A percentile compares a stretch with the other conserved stretches of the same genome.
These are phyloP conservation scores for Hippoglossus hippoglossus DNA, from an alignment of 2,797 vertebrate species.

Conservation along the genomic window DNA sequence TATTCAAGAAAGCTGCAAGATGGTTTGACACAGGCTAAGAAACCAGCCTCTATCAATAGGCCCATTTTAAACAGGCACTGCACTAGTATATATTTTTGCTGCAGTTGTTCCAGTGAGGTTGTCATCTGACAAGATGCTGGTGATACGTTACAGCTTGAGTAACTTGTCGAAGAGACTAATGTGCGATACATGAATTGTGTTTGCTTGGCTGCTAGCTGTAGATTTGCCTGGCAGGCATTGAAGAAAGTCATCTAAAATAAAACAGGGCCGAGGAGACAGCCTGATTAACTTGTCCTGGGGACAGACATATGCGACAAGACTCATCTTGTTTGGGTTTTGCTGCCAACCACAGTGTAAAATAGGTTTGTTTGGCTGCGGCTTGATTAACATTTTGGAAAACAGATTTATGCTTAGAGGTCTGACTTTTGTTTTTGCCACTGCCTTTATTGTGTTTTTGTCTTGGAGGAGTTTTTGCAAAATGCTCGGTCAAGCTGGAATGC, in stretches of 20 bases:
- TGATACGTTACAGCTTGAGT: slow-evolving; percentile 38
- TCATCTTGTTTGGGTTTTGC: slow-evolving; percentile 52
- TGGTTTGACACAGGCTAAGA: too few species aligned
- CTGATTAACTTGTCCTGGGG: slow-evolving; percentile 69
- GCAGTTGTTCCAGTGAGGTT: slow-evolving; percentile 22
- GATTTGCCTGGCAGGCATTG: slow-evolving; percentile 44
- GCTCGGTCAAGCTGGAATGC: slow-evolving; percentile 35
- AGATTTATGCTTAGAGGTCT: slow-evolving; percentile 43
- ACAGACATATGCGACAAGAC: slow-evolving; percentile 64
- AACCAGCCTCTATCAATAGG: too few species aligned
- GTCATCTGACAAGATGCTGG: slow-evolving; percentile 17
- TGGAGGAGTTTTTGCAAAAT: slow-evolving; percentile 27
- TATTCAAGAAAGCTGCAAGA: too few species aligned
- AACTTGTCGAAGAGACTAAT: slow-evolving; percentile 56
- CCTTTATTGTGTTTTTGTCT: slow-evolving; percentile 34
- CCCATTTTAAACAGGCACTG: too few species aligned
- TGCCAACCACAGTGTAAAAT: slow-evolving; percentile 51
- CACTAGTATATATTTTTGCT: slow-evolving; percentile 10
- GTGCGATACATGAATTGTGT: slow-evolving; percentile 40
- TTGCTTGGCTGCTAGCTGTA: slow-evolving; percentile 55
- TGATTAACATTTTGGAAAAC: slow-evolving; percentile 48
- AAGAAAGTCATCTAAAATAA: slow-evolving; percentile 66
- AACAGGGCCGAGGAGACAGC: slow-evolving; percentile 50
- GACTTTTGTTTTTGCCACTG: slow-evolving; percentile 36
- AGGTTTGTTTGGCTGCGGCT: slow-evolving; percentile 51